These are phyloP conservation scores for Gastracanthus pulcherrimus DNA, from an alignment of 2,888 invertebrate species.

Conservation along the genomic window DNA sequence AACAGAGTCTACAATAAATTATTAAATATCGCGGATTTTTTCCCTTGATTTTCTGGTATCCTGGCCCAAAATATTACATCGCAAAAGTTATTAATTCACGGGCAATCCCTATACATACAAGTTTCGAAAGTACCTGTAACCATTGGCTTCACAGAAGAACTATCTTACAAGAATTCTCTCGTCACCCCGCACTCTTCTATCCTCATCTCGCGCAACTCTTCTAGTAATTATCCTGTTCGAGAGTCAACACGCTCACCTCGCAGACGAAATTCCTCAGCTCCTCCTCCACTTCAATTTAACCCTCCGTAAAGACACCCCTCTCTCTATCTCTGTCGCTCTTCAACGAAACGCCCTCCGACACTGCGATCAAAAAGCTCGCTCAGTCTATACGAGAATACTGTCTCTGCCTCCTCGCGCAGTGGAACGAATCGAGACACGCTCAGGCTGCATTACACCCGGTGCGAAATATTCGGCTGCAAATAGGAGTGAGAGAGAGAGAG, in stretches of 20 bases:
- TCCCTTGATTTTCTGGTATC: too few species aligned
- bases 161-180: too few species aligned
- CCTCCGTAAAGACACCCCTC: neutral
- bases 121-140: too few species aligned
- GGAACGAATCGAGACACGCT: neutral
- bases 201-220: neutral
- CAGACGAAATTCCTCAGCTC: neutral
- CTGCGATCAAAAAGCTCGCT: constrained; percentile 11
- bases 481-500: neutral
- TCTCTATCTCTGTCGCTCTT: neutral
- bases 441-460: constrained; percentile 33
- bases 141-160: too few species aligned
- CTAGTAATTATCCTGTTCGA: neutral
- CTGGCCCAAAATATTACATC: too few species aligned
- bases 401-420: constrained; percentile 4
- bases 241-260: neutral
- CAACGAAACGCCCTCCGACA: neutral
- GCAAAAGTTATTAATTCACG: too few species aligned
- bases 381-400: neutral
- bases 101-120: too few species aligned
- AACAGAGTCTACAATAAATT: too few species aligned
- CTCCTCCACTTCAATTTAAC: too few species aligned
- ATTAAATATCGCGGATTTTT: too few species aligned
- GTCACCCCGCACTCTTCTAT: too few species aligned
- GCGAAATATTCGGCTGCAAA: constrained; percentile 41